Base-by-base conservation (phyloP, 1,140 invertebrate species). In the Drosophila paulistorum region DNA sequence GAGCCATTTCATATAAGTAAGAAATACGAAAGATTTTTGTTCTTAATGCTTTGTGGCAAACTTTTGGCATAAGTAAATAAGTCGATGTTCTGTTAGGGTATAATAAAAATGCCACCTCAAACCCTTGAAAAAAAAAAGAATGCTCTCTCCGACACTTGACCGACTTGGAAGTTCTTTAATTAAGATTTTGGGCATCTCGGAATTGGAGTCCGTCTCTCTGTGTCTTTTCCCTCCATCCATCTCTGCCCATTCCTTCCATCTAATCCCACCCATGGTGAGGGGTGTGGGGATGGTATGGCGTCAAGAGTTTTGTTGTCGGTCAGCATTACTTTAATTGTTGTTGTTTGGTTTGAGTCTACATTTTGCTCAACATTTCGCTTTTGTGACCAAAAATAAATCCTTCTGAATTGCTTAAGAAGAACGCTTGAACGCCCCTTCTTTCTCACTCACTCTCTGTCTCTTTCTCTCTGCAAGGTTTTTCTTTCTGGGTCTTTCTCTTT, bases 291-390 rank as follows among this genome's bases (percentile, higher is more conserved):
- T 48, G 7, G 17, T 10, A 20, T 20, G 45, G 45, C 7, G 7
- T 51, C 45, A 51, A 51, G 45, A 51, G 45, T 51, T 51, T 51
- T 51, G 65, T 70, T 83, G 84, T 84, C 79, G 84, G 84, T 84
- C 84, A 90, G 84, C 85, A 90, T 90, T 89, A 89, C 84, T 89
- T 89, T 89, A 89, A 89, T 89, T 89, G 85, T 89, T 89, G 84
- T 90, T 84, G 65, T 51, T 51, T 51, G 81, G 79, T 68, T 77
- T 71, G 26, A 33, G 55, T 17, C 10, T 35, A 33, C 23, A 67
- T 71, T 83, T 87, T 82, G 83, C 68, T 71, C 70, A 68, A 61
- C 70, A 83, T 87, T 87, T 89, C 77, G 84, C 80, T 84, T 79
- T 87, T 89, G 85, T 84, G 81, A 81, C 77, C 77, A 60, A 89